Conservation (phyloP, 2,113 vertebrate species). For the Antigone vipio region DNA sequence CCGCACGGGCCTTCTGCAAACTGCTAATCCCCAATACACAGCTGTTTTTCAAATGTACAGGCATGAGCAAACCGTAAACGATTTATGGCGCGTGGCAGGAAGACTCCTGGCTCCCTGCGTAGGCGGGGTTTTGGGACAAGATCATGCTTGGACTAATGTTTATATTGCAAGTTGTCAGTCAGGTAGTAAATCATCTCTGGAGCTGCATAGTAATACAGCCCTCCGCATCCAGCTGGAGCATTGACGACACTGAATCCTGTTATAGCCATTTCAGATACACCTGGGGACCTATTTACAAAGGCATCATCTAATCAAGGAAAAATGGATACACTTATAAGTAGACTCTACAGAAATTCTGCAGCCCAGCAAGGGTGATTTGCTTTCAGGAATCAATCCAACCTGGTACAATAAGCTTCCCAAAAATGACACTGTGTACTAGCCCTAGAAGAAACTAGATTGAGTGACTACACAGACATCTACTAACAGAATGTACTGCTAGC, state of each 20-base stretch:
- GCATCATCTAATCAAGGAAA: not conserved
- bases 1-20: slow-evolving; percentile 60
- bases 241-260: not conserved
- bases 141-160: slow-evolving; percentile 72
- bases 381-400: not conserved
- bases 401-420: not conserved
- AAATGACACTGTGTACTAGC: not conserved
- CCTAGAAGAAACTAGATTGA: not conserved
- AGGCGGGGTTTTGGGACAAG: slow-evolving; percentile 70
- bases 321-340: not conserved
- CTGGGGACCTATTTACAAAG: not conserved
- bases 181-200: slow-evolving; percentile 53
- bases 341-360: not conserved
- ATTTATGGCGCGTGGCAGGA: slow-evolving; percentile 80
- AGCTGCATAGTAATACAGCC: not conserved
- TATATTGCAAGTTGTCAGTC: slow-evolving; percentile 69
- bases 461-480: not conserved
- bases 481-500: not conserved
- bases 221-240: not conserved
- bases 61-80: slow-evolving; percentile 73
- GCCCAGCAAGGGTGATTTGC: not conserved
- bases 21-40: slow-evolving; percentile 67
- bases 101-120: slow-evolving; percentile 65
- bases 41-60: slow-evolving; percentile 62
- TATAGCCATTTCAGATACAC: not conserved